Evolutionary conservation across 37 sponge, comb jelly and placozoan genomes (phyloP).

Genomic region (Mnemiopsis leidyi): DNA sequence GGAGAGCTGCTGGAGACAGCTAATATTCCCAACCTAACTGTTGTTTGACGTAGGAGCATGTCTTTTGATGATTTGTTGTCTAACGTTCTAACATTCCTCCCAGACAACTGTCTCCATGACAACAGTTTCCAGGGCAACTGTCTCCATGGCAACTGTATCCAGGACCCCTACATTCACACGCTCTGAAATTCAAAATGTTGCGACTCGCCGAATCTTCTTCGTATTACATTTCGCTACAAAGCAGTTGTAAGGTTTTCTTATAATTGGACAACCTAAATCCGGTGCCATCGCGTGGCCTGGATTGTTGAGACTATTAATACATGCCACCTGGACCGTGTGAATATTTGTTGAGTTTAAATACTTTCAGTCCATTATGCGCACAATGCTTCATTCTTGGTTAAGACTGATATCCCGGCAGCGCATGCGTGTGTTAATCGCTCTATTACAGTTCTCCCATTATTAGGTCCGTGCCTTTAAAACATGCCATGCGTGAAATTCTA

Average conservation of each 20-base stretch:
- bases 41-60: background rate
- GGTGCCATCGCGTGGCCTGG: background rate
- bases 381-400: background rate
- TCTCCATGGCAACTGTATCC: no score
- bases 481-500: background rate
- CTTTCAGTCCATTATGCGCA: background rate
- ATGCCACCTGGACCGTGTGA: background rate
- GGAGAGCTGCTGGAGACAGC: background rate
- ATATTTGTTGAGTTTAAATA: background rate
- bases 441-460: no score
- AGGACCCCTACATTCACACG: no score
- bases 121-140: no score
- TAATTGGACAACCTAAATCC: background rate
- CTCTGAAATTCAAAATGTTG: no score
- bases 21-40: background rate
- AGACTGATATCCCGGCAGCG: background rate
- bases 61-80: background rate
- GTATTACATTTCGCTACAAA: background rate
- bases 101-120: background rate
- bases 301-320: no score
- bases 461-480: no score
- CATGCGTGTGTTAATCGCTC: no score
- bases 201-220: no score
- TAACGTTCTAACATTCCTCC: background rate
- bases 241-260: background rate